These are phyloP conservation scores for Pseudoips prasinana DNA, from an alignment of 2,888 invertebrate genomes.

Conservation along the genomic window DNA sequence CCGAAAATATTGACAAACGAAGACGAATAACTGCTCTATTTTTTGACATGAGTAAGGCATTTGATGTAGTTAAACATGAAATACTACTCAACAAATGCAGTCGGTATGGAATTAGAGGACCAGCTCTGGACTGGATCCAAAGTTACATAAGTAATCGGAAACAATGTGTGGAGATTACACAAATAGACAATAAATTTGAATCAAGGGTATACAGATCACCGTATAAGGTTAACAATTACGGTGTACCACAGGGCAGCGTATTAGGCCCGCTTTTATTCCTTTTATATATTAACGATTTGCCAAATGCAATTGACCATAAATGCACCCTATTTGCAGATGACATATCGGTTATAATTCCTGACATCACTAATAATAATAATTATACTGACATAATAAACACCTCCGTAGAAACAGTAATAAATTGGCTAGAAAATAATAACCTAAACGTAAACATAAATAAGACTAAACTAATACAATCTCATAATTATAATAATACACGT, in stretches of 20 bases:
- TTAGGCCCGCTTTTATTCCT: slow-evolving; percentile 10
- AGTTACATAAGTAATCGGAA: too few relatives aligned
- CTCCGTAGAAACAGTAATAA: not conserved
- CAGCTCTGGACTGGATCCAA: too few relatives aligned
- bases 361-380: not conserved
- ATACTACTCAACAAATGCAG: slow-evolving; percentile 4
- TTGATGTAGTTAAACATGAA: slow-evolving; percentile 5
- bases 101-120: too few relatives aligned
- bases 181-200: too few relatives aligned
- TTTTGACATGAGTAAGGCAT: slow-evolving; percentile 6
- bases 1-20: slow-evolving; percentile 2
- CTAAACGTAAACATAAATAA: not conserved
- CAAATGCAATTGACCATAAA: slow-evolving; percentile 3
- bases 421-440: not conserved
- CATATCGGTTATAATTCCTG: slow-evolving; percentile 2
- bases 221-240: too few relatives aligned
- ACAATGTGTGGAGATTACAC: too few relatives aligned
- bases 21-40: slow-evolving; percentile 1
- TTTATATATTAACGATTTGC: slow-evolving; percentile 8
- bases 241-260: slow-evolving; percentile 12
- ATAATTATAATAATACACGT: not conserved
- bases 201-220: too few relatives aligned
- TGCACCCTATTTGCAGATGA: slow-evolving; percentile 12
- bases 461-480: not conserved
- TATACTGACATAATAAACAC: not conserved